Evolutionary conservation across 2,888 invertebrate genomes (phyloP), one percentile per base, ranked within the genome.

Genomic region (Geotrupes spiniger): DNA sequence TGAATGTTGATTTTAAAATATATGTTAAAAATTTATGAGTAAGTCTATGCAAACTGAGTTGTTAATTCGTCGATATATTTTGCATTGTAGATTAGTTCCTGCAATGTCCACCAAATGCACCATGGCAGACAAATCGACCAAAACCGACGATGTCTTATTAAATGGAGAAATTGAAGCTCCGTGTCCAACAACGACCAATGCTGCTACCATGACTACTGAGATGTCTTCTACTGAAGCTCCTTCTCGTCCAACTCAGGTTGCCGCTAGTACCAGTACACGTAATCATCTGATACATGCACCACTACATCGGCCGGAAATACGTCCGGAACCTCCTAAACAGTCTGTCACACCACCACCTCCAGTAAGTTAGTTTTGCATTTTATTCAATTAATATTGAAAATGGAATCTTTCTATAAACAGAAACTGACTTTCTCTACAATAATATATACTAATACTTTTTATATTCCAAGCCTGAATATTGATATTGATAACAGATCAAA

Each of bases 101-200:
- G 52, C 53, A 39, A 27, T 54, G 53, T 60, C 71, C 41, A 65
- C 69, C 44, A 75, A 74, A 61, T 74, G 74, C 60, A 73, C 75
- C 65, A 81, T 78, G 75, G 80, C 81, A 66, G 81, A 84, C 73
- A 85, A 85, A 76, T 82, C 84, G 69, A 81, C 82, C 65, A 83
- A 84, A 79, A 85, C 84, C 75, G 85, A 74, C 56, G 74, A 74
- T 51, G 71, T 63, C 42, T 61, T 73, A 31, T 58, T 72, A 46
- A 71, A 71, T 43, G 66, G 68, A 21, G 68, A 68, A 14, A 47
- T 62, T 15, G 69, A 69, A 42, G 53, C 64, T 31, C 59, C 63
- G n/a, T 68, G 67, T 47, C 70, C 74, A 31, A 74, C 75, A 27
- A 76, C 76, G 44, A 75, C 74, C 37, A 78, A 74, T 63, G 78